Evolutionary conservation across 1,140 invertebrate genomes (phyloP).

Genomic region (Bombus consobrinus): DNA sequence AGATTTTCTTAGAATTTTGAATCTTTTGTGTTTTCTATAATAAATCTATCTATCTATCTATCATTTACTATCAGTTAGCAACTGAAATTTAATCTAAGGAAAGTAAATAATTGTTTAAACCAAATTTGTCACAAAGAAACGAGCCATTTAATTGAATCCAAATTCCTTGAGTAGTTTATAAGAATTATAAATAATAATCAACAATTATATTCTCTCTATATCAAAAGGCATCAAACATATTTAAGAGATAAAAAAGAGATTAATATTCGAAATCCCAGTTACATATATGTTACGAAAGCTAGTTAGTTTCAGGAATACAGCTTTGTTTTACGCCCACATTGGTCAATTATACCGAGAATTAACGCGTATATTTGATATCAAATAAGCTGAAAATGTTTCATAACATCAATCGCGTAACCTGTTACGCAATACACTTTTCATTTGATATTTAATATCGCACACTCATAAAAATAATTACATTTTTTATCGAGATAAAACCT

Average conservation of each 20-base stretch:
- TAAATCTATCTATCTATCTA: too few species aligned
- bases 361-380: neutral
- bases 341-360: neutral
- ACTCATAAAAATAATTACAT: neutral
- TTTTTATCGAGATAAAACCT: neutral
- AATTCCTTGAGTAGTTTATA: neutral
- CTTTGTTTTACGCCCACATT: neutral
- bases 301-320: neutral
- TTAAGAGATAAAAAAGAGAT: neutral
- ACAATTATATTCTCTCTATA: neutral
- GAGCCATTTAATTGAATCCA: too few species aligned
- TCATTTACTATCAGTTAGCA: too few species aligned
- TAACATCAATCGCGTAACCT: constrained; percentile 4
- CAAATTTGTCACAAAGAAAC: too few species aligned
- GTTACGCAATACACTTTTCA: neutral
- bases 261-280: neutral
- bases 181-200: neutral
- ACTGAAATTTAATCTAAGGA: too few species aligned
- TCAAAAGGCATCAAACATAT: neutral
- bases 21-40: too few species aligned
- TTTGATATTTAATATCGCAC: neutral
- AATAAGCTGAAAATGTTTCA: neutral
- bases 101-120: too few species aligned
- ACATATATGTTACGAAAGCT: neutral
- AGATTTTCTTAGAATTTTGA: too few species aligned